Base-by-base conservation (phyloP, 2,888 invertebrate genomes). In the Agrochola macilenta region DNA sequence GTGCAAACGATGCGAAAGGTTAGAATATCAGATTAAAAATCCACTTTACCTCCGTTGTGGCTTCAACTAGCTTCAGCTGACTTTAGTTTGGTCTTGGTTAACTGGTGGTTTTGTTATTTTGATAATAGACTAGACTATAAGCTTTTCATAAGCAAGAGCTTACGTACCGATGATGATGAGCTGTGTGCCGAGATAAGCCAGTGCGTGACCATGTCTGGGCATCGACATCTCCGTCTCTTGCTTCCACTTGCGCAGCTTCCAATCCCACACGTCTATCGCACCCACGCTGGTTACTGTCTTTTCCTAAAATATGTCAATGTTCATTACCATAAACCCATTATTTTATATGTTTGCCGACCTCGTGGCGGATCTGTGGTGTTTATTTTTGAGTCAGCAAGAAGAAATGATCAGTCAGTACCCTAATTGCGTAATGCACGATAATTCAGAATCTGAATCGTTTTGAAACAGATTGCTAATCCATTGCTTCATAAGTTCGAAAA, bases 201-300 rank as follows among this genome's bases (percentile, higher is more conserved):
- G 95, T 2, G 97, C 96, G 88, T 98, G 98, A 1, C 97, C 98
- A 90, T 98, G 98, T 63, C 98, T 94, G 0, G 98, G 97, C 85
- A 97, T 97, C 20, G 97, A 97, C 97, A 98, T 97, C 88, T 97
- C 97, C 0, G 97, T 97, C 81, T 97, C 96, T 72, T 94, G 95
- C 78, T 94, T 96, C 98, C 98, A 98, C 79, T 94, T 92, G 58
- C 96, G 95, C 12, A 92, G 94, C 74, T 96, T 95, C 89, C 96
- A 95, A 89, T 97, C 97, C 97, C 97, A 97, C 39, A 97, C 93
- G 89, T 98, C 98, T 66, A 98, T 96, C 30, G 96, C 96, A 8
- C 96, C 96, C 11, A 97, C 96, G 82, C 98, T 98, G 81, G 96
- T 97, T 0, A 97, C 97, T 1, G 97, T 97, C 82, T 96, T 96